Conservation (phyloP, 2,797 vertebrate species). For the Vireo griseus region DNA sequence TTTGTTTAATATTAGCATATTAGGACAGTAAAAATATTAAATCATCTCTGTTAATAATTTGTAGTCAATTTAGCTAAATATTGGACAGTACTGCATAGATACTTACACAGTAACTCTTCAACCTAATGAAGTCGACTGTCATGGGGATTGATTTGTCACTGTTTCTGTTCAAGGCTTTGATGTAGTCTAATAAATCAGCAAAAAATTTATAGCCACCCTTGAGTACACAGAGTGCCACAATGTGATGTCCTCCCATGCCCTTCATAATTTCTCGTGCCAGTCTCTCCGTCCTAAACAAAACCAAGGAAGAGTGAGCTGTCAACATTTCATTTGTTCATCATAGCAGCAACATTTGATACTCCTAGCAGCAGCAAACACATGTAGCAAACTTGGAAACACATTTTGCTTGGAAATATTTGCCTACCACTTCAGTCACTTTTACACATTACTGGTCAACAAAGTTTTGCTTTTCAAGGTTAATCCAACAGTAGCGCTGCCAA, state of each 20-base stretch:
- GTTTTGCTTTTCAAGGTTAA: conserved; percentile 51
- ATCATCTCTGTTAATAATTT: background rate
- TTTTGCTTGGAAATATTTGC: background rate
- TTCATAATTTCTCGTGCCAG: conserved; percentile 97
- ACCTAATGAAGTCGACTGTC: conserved; percentile 98
- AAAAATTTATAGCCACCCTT: conserved; percentile 99
- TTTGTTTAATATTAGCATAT: background rate
- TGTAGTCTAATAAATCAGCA: conserved; percentile 96
- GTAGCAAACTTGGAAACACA: background rate
- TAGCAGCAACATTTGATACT: background rate
- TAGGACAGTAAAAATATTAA: background rate
- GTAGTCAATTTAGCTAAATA: background rate
- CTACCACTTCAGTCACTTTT: background rate
- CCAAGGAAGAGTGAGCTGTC: background rate
- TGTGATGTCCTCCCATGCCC: conserved; percentile 97
- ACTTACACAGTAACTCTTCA: conserved; percentile 98
- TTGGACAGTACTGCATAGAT: background rate
- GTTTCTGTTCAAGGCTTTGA: conserved; percentile 97
- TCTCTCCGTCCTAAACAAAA: conserved; percentile 86
- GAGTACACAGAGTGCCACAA: conserved; percentile 95
- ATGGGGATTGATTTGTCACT: conserved; percentile 96
- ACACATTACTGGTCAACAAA: background rate
- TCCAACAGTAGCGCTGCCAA: conserved; percentile 12
- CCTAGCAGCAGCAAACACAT: background rate
- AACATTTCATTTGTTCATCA: background rate